Evolutionary conservation across 2,888 invertebrate genomes (phyloP).

Genomic region (Acholoe squamosa): DNA sequence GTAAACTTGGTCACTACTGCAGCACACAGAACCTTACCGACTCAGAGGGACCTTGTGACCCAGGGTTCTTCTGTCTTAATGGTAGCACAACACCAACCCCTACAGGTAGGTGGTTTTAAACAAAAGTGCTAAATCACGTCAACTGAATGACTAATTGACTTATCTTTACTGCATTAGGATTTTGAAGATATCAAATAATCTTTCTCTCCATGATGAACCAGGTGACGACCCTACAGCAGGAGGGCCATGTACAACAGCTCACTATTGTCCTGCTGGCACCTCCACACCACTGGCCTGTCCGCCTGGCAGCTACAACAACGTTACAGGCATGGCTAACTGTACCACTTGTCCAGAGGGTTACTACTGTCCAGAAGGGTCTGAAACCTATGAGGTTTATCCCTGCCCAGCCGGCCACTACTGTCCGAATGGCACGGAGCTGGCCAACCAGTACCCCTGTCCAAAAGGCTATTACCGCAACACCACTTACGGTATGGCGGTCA

Average conservation of each 20-base stretch:
- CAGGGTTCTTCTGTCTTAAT: slow-evolving; percentile 79
- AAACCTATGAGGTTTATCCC: slow-evolving; percentile 73
- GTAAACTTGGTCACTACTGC: slow-evolving; percentile 79
- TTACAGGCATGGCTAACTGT: slow-evolving; percentile 77
- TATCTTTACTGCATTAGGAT: too few species aligned
- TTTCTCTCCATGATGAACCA: slow-evolving; percentile 63
- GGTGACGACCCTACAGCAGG: slow-evolving; percentile 75
- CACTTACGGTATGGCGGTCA: slow-evolving; percentile 72
- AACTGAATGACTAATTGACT: too few species aligned
- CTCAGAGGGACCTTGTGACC: slow-evolving; percentile 77
- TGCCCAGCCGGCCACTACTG: slow-evolving; percentile 80
- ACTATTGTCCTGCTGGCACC: slow-evolving; percentile 80
- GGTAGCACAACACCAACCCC: slow-evolving; percentile 78
- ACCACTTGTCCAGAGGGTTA: slow-evolving; percentile 78
- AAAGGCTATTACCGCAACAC: slow-evolving; percentile 75
- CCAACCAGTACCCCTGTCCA: slow-evolving; percentile 78
- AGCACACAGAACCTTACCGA: slow-evolving; percentile 75
- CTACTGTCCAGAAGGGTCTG: slow-evolving; percentile 80
- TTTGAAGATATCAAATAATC: too few species aligned
- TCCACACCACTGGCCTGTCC: slow-evolving; percentile 78
- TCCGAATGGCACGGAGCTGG: slow-evolving; percentile 75
- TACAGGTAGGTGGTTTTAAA: slow-evolving; percentile 74
- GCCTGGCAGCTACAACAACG: slow-evolving; percentile 80
- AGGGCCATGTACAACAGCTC: slow-evolving; percentile 80
- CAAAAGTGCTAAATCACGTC: too few species aligned